phyloP scores from a whole-genome alignment of 1,140 invertebrate species.

The Campoletis sonorensis region DNA sequence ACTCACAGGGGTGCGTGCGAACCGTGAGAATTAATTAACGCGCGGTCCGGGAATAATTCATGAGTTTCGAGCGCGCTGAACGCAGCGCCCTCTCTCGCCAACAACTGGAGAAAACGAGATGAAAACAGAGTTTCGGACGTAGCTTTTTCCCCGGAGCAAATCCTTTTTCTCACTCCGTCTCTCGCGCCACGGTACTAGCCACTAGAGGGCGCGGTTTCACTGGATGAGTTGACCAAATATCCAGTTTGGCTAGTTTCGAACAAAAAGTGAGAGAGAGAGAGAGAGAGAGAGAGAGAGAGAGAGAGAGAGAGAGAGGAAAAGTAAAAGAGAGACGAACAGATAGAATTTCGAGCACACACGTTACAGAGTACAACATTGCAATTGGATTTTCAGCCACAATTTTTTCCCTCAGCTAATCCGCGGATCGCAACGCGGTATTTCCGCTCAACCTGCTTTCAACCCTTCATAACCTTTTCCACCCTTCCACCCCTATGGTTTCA shows the following conservation, averaged over 20 bases:
- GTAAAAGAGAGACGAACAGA: neutral
- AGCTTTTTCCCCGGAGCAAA: constrained; percentile 47
- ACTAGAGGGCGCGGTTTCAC: constrained; percentile 20
- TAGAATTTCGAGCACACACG: constrained; percentile 13
- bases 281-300: neutral
- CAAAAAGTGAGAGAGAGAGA: neutral
- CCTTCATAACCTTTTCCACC: constrained; percentile 6
- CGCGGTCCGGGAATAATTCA: constrained; percentile 49
- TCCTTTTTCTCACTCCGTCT: constrained; percentile 9
- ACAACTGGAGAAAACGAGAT: neutral
- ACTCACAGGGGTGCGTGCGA: constrained; percentile 36
- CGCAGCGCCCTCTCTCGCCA: neutral
- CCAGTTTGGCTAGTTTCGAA: constrained; percentile 38
- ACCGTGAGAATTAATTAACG: constrained; percentile 51
- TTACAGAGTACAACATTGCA: constrained; percentile 11
- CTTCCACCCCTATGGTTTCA: neutral
- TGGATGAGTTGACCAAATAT: constrained; percentile 28
- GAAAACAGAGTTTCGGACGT: constrained; percentile 22
- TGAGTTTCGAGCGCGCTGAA: constrained; percentile 18
- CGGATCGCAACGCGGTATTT: constrained; percentile 32
- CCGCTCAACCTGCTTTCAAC: constrained; percentile 23
- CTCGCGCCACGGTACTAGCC: neutral
- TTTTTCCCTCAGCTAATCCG: constrained; percentile 28
- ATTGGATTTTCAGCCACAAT: neutral
- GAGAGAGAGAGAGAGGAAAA: neutral